Base-by-base conservation (phyloP, 2,888 invertebrate genomes). In the Hypomecis punctinalis region DNA sequence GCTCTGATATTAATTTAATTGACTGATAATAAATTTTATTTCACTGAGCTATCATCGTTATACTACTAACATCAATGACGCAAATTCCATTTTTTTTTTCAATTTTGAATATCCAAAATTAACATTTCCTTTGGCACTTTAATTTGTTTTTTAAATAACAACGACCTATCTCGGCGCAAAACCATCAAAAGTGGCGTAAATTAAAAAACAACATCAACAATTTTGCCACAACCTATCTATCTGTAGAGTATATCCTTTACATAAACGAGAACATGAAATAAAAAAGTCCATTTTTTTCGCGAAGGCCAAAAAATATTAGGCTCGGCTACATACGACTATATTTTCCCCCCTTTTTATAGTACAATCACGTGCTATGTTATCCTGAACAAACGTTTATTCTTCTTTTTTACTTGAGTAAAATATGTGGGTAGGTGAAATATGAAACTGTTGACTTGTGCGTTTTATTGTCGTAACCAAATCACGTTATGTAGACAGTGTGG, bases 291-390 rank as follows among this genome's bases (percentile, higher is more conserved):
- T 57, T 61, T 61, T 52, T 49, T 35, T n/a, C 36, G 33, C 35
- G 7, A 40, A 39, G 40, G 40, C 9, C 33, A 23, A 42, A 54
- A 23, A 61, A 61, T 55, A 55, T 55, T 61, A 56, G 46, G 47
- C 51, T 55, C n/a, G 5, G 36, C 7, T 13, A 23, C n/a, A 23
- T 23, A 23, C 23, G 23, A 23, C 40, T 40, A 42, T 40, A 52
- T 37, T 23, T 43, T 42, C 23, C n/a, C 48, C 33, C 52, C 6
- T 54, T 23, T 61, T 68, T 51, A 58, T 58, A 66, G 48, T 57
- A 45, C 39, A 48, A 45, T 61, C 66, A 66, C 66, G 68, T 69
- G 39, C 61, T 58, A 49, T 54, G 61, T 55, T 61, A 69, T 66
- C 59, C 59, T 55, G 55, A 56, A 45, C 51, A 63, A 61, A 63